A percentile compares a stretch with the other conserved stretches of the same genome.
Conservation (phyloP, 2,888 invertebrate species). For the Phalangium opilio region DNA sequence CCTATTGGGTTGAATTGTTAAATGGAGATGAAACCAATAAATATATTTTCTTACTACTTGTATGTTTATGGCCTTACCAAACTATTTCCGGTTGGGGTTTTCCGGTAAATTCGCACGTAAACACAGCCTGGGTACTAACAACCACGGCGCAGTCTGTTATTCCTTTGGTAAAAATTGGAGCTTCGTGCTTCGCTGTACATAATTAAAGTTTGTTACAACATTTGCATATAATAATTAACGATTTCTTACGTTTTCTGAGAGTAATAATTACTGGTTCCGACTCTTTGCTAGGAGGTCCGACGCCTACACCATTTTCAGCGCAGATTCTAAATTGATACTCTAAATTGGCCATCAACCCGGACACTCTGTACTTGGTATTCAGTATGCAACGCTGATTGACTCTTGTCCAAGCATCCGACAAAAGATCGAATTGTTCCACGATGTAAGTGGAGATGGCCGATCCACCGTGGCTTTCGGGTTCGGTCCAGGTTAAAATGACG, state of each 20-base stretch:
- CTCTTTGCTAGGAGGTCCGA: slow-evolving; percentile 46
- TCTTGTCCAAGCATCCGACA: slow-evolving; percentile 17
- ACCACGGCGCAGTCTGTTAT: slow-evolving; percentile 44
- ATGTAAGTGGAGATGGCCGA: slow-evolving; percentile 51
- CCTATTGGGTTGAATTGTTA: neutral
- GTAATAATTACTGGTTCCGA: slow-evolving; percentile 35
- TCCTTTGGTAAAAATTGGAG: slow-evolving; percentile 50
- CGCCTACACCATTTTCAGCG: slow-evolving; percentile 59
- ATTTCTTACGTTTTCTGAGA: slow-evolving; percentile 37
- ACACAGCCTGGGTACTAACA: slow-evolving; percentile 46
- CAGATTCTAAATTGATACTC: slow-evolving; percentile 57
- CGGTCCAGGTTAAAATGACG: slow-evolving; percentile 56
- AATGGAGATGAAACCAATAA: too few relatives aligned
- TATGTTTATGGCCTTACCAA: too few relatives aligned
- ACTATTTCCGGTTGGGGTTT: slow-evolving; percentile 53
- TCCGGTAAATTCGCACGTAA: slow-evolving; percentile 59
- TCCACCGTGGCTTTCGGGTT: slow-evolving; percentile 54
- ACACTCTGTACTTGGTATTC: slow-evolving; percentile 29
- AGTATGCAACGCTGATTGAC: slow-evolving; percentile 33
- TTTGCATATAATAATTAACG: too few relatives aligned
- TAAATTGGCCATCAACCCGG: slow-evolving; percentile 43
- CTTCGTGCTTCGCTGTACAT: too few relatives aligned
- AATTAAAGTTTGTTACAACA: too few relatives aligned
- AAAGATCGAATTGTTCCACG: slow-evolving; percentile 51
- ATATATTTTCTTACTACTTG: too few relatives aligned